Percentiles rank a stretch among this genome's conserved stretches.
Conservation (phyloP, 2,888 invertebrate species). For the Sinopyrophorus schimmeli region DNA sequence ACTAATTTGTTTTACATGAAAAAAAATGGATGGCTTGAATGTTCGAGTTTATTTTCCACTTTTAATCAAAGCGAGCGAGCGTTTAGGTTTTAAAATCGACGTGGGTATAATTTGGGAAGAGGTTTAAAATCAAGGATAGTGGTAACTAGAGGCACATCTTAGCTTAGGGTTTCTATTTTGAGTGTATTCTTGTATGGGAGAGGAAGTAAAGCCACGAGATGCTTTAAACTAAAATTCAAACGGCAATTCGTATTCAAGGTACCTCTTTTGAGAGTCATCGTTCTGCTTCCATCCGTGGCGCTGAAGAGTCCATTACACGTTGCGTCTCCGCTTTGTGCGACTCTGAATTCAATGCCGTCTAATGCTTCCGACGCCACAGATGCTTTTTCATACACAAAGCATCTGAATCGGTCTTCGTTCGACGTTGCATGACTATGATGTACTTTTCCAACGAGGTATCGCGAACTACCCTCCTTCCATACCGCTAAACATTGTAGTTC, state of each 20-base stretch:
- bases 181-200: conserved; percentile 10
- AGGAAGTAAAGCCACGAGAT: conserved; percentile 19
- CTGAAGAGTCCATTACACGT: conserved; percentile 92
- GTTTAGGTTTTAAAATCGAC: too few relatives aligned
- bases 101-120: too few relatives aligned
- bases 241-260: conserved; percentile 36
- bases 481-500: conserved; percentile 88
- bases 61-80: too few relatives aligned
- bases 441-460: conserved; percentile 87
- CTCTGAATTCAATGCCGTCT: conserved; percentile 62
- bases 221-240: conserved; percentile 31
- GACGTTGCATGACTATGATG: conserved; percentile 88
- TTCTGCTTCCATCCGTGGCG: conserved; percentile 83
- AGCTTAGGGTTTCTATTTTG: conserved; percentile 9
- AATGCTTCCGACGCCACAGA: conserved; percentile 54
- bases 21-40: too few relatives aligned
- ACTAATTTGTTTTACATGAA: too few relatives aligned
- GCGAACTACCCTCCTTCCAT: conserved; percentile 92
- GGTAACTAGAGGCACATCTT: too few relatives aligned
- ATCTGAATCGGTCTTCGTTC: conserved; percentile 91
- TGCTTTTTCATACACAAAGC: conserved; percentile 92
- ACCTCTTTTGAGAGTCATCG: conserved; percentile 83
- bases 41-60: too few relatives aligned
- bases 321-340: conserved; percentile 91
- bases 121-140: too few relatives aligned